Evolutionary conservation across 2,113 vertebrate species (phyloP), one percentile per base, ranked within the genome.

Genomic region (Grus americana): DNA sequence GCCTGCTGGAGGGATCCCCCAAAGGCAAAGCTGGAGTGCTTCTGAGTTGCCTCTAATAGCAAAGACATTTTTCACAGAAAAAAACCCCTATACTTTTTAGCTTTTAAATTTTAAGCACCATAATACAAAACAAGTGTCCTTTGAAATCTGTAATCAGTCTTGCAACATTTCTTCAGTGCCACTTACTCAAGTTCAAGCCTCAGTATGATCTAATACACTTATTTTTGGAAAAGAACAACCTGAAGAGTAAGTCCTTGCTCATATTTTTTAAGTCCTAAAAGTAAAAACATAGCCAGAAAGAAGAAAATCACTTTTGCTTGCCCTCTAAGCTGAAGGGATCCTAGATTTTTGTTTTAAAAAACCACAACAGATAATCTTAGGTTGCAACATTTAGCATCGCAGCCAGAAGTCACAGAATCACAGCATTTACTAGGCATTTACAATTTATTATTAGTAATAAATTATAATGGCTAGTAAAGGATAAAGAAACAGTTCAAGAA

Each of bases 321-420:
- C 32, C 20, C 17, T 83, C 68, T 44, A 55, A 59, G 29, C 14
- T 81, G 30, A 75, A 47, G 65, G n/a, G 11, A 52, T 38, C 13
- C 44, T 68, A 57, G 11, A 49, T 34, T 79, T 84, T 75, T 87
- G 18, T 72, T 84, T 75, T 75, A 36, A 72, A 85, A 42, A 93
- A 44, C 5, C 6, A 47, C 15, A 73, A 36, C 0, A 1, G 1
- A 3, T 24, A 26, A 22, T 58, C 34, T 52, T 71, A n/a, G 34
- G 32, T 78, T 42, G 16, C 32, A 84, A 40, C 34, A 78, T 32
- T 73, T 67, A 82, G 79, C 17, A 11, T 2, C 67, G 44, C 13
- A 61, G 52, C 27, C 62, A 61, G 32, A 85, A 82, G 54, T 70
- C 50, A 80, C 0, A 50, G 47, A 78, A 74, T 19, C 55, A 66